Percentiles rank a stretch among this genome's conserved stretches.
Conservation (phyloP, 2,113 vertebrate genomes). For the Panthera leo region DNA sequence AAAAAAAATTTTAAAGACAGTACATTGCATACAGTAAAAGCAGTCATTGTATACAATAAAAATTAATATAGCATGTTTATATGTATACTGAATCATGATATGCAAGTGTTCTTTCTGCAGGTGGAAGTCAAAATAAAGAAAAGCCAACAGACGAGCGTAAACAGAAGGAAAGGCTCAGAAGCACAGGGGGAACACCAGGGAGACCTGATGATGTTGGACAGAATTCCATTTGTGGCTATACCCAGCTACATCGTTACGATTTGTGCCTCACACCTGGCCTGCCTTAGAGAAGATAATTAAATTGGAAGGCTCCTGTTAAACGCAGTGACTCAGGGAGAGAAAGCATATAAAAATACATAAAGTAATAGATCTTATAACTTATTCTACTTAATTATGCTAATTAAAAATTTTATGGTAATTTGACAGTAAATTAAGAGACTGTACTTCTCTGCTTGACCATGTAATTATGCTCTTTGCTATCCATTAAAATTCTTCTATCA, state of each 20-base stretch:
- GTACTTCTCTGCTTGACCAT: slow-evolving; percentile 39
- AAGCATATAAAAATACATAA: slow-evolving; percentile 43
- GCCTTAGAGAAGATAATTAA: slow-evolving; percentile 38
- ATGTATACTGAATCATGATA: neutral
- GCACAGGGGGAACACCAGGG: neutral
- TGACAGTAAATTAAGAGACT: slow-evolving; percentile 64
- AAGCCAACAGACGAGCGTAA: neutral
- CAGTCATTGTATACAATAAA: neutral
- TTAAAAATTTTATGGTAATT: slow-evolving; percentile 71
- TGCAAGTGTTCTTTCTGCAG: neutral
- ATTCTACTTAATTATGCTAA: slow-evolving; percentile 70
- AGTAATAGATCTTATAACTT: slow-evolving; percentile 58
- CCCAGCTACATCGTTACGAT: neutral
- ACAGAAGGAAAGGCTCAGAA: neutral
- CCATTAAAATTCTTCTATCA: slow-evolving; percentile 50
- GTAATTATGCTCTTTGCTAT: slow-evolving; percentile 57
- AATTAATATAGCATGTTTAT: neutral
- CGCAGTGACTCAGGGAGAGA: slow-evolving; percentile 44
- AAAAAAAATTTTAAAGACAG: neutral
- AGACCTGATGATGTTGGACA: neutral
- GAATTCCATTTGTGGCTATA: neutral
- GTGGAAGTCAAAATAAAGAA: neutral
- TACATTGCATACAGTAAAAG: neutral
- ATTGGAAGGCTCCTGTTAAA: slow-evolving; percentile 55
- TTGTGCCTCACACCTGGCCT: neutral